A percentile compares a stretch with the other conserved stretches of the same genome.
Conservation (phyloP, 2,888 invertebrate genomes). For the Caenorhabditis sp. region DNA sequence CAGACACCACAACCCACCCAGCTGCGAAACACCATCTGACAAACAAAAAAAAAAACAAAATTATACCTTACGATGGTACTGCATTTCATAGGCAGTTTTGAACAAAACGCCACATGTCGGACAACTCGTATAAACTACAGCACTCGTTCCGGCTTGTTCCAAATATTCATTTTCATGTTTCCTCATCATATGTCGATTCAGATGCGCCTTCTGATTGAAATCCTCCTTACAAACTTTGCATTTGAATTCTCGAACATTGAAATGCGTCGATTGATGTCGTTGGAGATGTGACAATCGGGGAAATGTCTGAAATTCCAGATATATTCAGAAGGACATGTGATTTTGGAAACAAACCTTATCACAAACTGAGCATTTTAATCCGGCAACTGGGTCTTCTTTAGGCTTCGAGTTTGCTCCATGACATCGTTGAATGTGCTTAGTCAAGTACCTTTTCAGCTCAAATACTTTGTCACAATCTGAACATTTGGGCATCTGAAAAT, state of each 20-base stretch:
- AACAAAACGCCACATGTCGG: constrained; percentile 41
- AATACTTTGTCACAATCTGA: constrained; percentile 25
- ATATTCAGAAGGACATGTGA: background rate
- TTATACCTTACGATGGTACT: constrained; percentile 30
- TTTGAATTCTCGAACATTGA: constrained; percentile 42
- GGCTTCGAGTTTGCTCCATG: constrained; percentile 30
- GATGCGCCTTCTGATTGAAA: constrained; percentile 53
- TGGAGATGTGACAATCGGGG: constrained; percentile 52
- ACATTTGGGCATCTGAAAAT: constrained; percentile 24
- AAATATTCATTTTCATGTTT: constrained; percentile 38
- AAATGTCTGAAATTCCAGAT: constrained; percentile 41
- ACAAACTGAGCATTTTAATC: constrained; percentile 44
- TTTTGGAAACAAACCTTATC: constrained; percentile 36
- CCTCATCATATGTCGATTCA: constrained; percentile 42
- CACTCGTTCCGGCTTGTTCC: background rate
- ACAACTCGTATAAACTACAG: constrained; percentile 27
- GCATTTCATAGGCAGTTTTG: constrained; percentile 36
- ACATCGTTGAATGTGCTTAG: constrained; percentile 45
- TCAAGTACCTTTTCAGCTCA: constrained; percentile 35
- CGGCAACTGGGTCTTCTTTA: background rate
- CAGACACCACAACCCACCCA: too few relatives aligned
- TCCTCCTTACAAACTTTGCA: constrained; percentile 46
- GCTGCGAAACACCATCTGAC: too few relatives aligned
- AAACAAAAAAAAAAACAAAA: background rate
- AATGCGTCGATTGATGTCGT: constrained; percentile 53